Conservation (phyloP, 1,140 invertebrate species). For the Hetaerina americana region DNA sequence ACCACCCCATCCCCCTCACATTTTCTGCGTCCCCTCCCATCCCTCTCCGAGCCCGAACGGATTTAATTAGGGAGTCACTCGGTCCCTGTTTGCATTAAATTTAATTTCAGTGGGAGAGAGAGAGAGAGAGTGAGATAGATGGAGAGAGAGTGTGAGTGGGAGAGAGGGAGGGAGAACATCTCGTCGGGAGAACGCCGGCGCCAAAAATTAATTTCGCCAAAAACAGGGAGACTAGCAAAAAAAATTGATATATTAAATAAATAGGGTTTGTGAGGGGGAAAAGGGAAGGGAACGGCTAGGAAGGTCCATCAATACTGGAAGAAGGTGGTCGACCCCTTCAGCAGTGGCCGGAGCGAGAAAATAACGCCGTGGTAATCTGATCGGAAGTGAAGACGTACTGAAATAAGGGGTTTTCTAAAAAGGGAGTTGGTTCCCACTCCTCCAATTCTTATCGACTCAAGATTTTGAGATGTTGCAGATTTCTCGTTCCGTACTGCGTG, state of each 20-base stretch:
- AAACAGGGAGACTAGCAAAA: background rate
- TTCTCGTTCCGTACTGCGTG: no score
- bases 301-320: background rate
- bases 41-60: background rate
- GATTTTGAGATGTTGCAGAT: no score
- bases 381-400: no score
- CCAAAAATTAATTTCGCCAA: background rate
- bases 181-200: background rate
- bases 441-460: no score
- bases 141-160: no score
- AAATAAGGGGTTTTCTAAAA: no score
- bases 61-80: background rate
- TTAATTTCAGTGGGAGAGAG: background rate
- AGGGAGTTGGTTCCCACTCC: no score
- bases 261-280: background rate
- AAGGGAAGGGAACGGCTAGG: no score
- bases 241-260: background rate
- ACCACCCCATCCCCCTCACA: no score
- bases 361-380: background rate
- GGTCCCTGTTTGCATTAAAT: background rate
- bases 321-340: background rate
- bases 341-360: background rate
- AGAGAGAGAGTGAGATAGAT: no score
- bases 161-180: no score
- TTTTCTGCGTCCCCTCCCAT: background rate